Evolutionary conservation across 2,113 vertebrate species (phyloP).

Genomic region (Phocoena phocoena): DNA sequence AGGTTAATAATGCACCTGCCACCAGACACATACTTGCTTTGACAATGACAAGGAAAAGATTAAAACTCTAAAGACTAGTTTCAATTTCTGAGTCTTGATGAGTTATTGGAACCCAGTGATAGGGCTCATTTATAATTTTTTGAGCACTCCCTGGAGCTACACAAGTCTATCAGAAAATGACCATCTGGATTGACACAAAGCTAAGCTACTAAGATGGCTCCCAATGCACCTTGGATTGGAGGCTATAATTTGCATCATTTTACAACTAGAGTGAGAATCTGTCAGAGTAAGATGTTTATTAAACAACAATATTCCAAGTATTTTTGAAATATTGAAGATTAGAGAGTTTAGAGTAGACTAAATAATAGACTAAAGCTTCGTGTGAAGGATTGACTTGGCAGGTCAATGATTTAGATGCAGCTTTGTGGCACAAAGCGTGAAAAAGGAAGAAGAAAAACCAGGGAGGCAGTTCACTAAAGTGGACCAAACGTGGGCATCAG

Average conservation of each 20-base stretch:
- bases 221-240: too few relatives aligned
- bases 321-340: not conserved
- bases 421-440: not conserved
- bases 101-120: not conserved
- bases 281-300: not conserved
- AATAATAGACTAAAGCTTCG: not conserved
- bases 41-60: conserved; percentile 18
- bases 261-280: not conserved
- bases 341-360: not conserved
- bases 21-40: conserved; percentile 27
- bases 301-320: not conserved
- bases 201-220: not conserved
- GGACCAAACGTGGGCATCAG: not conserved
- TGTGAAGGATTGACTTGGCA: not conserved
- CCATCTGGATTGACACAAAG: not conserved
- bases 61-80: not conserved
- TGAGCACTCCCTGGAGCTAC: not conserved
- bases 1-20: conserved; percentile 23
- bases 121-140: not conserved
- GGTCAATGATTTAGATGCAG: not conserved
- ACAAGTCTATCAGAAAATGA: not conserved
- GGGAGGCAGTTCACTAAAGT: not conserved
- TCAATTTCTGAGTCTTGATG: conserved; percentile 28
- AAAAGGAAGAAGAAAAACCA: not conserved
- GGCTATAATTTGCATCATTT: not conserved